Conservation (phyloP, 2,888 invertebrate genomes). For the Acronicta aceris region DNA sequence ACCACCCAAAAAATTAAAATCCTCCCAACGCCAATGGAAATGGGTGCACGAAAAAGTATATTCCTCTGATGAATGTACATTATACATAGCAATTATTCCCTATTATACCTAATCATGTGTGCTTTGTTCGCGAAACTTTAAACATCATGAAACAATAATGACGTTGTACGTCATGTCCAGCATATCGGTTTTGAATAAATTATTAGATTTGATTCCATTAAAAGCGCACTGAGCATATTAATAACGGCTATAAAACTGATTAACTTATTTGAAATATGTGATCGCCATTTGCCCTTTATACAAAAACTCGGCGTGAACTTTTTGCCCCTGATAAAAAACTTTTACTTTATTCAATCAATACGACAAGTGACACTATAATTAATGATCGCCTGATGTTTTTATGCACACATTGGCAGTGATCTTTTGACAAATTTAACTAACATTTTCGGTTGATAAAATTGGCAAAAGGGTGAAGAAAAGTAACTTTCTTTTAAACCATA, state of each 20-base stretch:
- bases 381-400: background rate
- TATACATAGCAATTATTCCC: too few species aligned
- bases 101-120: conserved; percentile 52
- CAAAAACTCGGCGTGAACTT: background rate
- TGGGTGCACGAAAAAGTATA: too few species aligned
- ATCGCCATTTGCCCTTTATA: too few species aligned
- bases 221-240: conserved; percentile 36
- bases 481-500: too few species aligned
- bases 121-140: conserved; percentile 44
- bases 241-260: conserved; percentile 2
- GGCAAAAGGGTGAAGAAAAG: too few species aligned
- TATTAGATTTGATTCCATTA: conserved; percentile 38
- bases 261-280: conserved; percentile 1
- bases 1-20: too few species aligned
- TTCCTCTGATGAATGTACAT: too few species aligned
- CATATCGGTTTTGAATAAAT: conserved; percentile 44
- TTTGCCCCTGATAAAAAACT: background rate
- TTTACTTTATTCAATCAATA: background rate
- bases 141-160: conserved; percentile 30
- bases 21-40: too few species aligned
- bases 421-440: background rate
- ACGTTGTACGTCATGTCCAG: conserved; percentile 25
- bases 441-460: too few species aligned
- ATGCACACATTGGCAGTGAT: background rate
- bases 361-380: background rate